Evolutionary conservation across 64 coral and sea anemone species (phyloP), one percentile per base, ranked within the genome.

Genomic region (Stichodactyla mertensii): DNA sequence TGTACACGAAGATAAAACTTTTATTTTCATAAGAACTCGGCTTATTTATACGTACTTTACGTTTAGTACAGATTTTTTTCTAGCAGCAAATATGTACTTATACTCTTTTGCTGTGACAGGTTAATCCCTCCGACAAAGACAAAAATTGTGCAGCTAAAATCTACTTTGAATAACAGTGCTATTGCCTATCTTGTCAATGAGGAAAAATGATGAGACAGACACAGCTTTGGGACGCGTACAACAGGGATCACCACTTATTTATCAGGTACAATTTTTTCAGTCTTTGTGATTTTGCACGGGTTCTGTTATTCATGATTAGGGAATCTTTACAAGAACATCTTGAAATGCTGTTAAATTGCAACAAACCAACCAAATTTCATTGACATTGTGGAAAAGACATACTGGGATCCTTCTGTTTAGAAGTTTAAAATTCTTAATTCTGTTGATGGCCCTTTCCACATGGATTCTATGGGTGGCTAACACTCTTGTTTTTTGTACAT

Each of bases 351-450:
- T 64, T 64, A 64, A 64, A 64, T 64, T n/a, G 61, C 61, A 64
- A 64, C 61, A 64, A 64, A 64, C 61, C 61, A 64, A 64, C 61
- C 61, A 64, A 64, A 64, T 64, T 64, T 64, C 61, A 64, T 64
- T 64, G 61, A 64, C 15, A 64, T 64, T 64, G 61, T 64, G 61
- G n/a, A 64, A 64, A 64, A 64, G 11, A 64, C 14, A 64, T 13
- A n/a, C 61, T 64, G 61, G 61, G 18, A n/a, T 64, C 61, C 61
- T 64, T 64, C 4, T 64, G 61, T 64, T 64, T 16, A 64, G 1
- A 64, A 64, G 61, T 64, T 64, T 64, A 64, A 64, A 64, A 64
- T 64, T 64, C 61, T 64, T 64, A 64, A 64, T 64, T 64, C 61
- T 64, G 15, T 64, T 64, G 61, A 64, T 64, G 61, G 61, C 61